Percentiles rank a stretch among this genome's conserved stretches.
phyloP scores from a whole-genome alignment of 2,888 invertebrate genomes.

The Tanypteryx hageni region DNA sequence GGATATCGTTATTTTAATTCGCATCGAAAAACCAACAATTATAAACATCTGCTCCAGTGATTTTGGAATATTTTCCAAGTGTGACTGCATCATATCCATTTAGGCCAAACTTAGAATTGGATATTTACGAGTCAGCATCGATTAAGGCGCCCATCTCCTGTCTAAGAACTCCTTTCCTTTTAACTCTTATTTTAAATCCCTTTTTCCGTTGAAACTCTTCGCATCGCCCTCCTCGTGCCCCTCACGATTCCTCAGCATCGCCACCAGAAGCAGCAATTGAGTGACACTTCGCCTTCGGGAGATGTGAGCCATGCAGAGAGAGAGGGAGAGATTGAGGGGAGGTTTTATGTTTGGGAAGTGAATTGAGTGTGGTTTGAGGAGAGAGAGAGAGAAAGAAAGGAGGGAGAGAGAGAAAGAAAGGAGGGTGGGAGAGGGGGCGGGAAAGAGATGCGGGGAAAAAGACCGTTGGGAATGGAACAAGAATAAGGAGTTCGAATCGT shows the following conservation, averaged over 20 bases:
- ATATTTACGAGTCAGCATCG: no score
- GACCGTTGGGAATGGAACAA: slow-evolving; percentile 68
- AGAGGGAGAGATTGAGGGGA: slow-evolving; percentile 68
- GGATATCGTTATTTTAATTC: no score
- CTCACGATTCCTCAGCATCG: background rate
- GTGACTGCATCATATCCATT: no score
- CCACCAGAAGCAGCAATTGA: slow-evolving; percentile 25
- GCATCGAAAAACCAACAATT: no score
- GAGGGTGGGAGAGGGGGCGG: slow-evolving; percentile 59
- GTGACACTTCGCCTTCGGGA: slow-evolving; percentile 68
- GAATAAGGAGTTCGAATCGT: slow-evolving; percentile 69
- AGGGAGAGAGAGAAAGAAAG: slow-evolving; percentile 52
- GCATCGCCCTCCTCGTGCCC: background rate
- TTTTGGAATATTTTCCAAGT: no score
- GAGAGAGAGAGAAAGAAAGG: slow-evolving; percentile 68
- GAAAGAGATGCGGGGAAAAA: slow-evolving; percentile 50
- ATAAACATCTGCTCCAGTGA: no score
- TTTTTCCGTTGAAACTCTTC: background rate
- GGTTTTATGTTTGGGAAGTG: slow-evolving; percentile 69
- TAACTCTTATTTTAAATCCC: background rate
- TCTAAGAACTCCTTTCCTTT: no score
- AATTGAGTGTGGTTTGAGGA: slow-evolving; percentile 69
- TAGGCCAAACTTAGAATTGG: no score
- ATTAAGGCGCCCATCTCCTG: no score
- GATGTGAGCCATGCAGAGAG: slow-evolving; percentile 73